These are phyloP conservation scores for Gambelia wislizenii DNA, from an alignment of 2,797 vertebrate species.

Conservation along the genomic window DNA sequence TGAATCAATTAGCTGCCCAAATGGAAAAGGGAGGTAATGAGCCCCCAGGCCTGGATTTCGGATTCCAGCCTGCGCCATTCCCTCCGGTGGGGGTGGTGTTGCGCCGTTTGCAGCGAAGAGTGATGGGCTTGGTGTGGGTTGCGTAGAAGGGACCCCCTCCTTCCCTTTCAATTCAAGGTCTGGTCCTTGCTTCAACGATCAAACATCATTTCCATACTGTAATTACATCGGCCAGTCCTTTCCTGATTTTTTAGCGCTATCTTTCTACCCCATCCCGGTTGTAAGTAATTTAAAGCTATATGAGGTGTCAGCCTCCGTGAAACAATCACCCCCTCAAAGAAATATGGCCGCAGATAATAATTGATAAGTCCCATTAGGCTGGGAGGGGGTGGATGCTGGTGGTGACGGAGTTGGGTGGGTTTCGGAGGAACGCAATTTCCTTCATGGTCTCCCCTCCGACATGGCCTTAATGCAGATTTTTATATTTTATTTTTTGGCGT, in stretches of 20 bases:
- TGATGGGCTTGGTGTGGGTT: neutral
- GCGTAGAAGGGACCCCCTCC: neutral
- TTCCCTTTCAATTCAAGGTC: constrained; percentile 76
- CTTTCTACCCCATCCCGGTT: constrained; percentile 82
- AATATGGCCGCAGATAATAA: constrained; percentile 87
- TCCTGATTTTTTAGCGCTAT: constrained; percentile 90
- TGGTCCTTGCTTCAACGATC: constrained; percentile 86
- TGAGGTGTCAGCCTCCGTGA: constrained; percentile 87
- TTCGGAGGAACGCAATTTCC: constrained; percentile 64
- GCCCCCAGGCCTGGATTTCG: too few relatives aligned
- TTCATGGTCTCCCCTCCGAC: constrained; percentile 71
- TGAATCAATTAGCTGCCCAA: neutral
- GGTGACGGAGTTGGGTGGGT: neutral
- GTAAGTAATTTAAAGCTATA: constrained; percentile 90
- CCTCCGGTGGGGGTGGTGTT: too few relatives aligned
- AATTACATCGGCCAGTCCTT: constrained; percentile 92
- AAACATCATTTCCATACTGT: constrained; percentile 93
- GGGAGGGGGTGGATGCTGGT: constrained; percentile 13
- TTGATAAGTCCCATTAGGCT: constrained; percentile 89
- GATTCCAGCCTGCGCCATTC: too few relatives aligned
- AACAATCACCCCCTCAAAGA: constrained; percentile 87
- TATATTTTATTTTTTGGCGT: constrained; percentile 3
- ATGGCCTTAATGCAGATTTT: constrained; percentile 64
- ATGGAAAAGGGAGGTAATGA: too few relatives aligned
- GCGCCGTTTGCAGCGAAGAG: too few relatives aligned